A percentile compares a stretch with the other conserved stretches of the same genome.
These are phyloP conservation scores for Sciurus vulgaris DNA, from an alignment of 2,797 vertebrate species.

Conservation along the genomic window DNA sequence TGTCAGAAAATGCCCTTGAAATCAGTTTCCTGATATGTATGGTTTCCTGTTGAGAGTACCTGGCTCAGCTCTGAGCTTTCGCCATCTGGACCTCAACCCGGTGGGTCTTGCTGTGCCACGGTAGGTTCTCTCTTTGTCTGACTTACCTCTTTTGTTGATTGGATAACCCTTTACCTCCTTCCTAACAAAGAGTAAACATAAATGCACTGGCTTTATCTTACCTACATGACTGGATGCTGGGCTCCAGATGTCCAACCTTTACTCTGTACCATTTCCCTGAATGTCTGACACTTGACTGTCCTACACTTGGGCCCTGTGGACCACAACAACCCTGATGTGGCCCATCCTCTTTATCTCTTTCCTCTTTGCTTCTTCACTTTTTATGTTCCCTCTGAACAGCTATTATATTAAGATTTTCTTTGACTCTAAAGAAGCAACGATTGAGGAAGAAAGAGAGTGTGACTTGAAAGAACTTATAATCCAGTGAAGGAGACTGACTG, in stretches of 20 bases:
- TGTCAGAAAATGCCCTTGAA: neutral
- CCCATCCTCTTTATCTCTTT: neutral
- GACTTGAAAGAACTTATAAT: neutral
- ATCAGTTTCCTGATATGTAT: neutral
- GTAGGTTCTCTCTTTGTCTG: neutral
- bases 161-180: neutral
- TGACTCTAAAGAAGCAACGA: neutral
- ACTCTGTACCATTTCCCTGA: neutral
- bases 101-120: too few species aligned
- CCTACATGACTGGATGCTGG: neutral
- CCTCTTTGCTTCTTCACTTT: neutral
- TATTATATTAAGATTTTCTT: constrained; percentile 16
- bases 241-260: neutral
- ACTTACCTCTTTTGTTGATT: neutral
- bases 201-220: neutral
- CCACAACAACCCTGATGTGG: neutral
- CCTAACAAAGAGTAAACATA: neutral
- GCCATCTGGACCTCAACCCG: neutral
- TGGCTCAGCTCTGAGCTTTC: neutral
- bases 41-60: neutral
- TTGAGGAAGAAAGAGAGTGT: neutral
- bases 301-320: neutral
- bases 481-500: neutral
- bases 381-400: neutral
- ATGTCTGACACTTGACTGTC: neutral